These are phyloP conservation scores for Heliothis virescens DNA, from an alignment of 1,140 invertebrate genomes.

Conservation along the genomic window DNA sequence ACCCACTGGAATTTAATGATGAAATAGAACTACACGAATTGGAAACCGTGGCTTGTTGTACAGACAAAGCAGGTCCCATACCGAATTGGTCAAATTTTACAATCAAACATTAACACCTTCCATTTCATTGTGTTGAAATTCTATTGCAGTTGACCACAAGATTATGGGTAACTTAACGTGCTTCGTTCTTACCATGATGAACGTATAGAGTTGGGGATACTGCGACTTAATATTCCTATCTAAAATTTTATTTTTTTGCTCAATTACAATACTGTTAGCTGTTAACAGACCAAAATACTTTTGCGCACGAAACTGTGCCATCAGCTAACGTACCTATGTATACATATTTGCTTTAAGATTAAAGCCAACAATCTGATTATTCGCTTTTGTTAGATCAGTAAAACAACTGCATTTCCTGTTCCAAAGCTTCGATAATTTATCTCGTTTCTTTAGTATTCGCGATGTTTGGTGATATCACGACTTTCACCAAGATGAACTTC, in stretches of 20 bases:
- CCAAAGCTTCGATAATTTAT: conserved; percentile 17
- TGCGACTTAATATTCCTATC: neutral
- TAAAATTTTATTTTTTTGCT: neutral
- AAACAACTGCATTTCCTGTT: conserved; percentile 22
- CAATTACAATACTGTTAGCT: neutral
- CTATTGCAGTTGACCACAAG: too few species aligned
- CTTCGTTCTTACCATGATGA: too few species aligned
- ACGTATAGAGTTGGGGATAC: too few species aligned
- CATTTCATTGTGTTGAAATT: too few species aligned
- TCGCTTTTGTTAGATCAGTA: neutral
- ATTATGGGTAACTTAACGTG: too few species aligned
- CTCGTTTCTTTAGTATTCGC: neutral
- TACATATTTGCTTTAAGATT: conserved; percentile 6
- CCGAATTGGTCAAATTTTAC: too few species aligned
- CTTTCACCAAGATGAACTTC: conserved; percentile 1
- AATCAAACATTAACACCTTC: too few species aligned
- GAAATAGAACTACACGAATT: too few species aligned
- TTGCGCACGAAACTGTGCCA: neutral
- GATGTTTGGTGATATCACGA: neutral
- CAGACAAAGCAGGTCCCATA: too few species aligned
- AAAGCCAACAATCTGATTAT: neutral
- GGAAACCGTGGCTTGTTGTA: too few species aligned
- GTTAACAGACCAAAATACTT: too few species aligned
- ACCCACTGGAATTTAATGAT: too few species aligned
- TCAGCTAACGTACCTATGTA: neutral